Conservation (phyloP, 2,113 vertebrate species). For the Maccullochella peelii region DNA sequence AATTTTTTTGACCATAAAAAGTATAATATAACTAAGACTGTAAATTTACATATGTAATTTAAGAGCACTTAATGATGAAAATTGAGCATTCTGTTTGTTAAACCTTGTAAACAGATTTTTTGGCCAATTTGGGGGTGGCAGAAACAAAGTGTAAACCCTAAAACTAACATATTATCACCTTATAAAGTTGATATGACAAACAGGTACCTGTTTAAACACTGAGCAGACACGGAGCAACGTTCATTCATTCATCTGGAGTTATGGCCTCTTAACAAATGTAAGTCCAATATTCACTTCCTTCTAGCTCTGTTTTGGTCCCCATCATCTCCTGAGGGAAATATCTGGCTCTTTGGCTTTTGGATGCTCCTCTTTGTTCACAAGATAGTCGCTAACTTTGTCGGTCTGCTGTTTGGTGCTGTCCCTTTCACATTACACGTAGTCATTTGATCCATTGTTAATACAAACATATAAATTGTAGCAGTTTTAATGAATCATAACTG, state of each 20-base stretch:
- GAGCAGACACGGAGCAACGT: not conserved
- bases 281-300: not conserved
- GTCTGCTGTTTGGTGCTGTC: not conserved
- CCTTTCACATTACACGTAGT: not conserved
- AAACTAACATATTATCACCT: not conserved
- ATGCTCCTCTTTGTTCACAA: not conserved
- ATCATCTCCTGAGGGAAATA: not conserved
- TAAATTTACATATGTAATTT: not conserved
- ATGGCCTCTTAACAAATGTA: not conserved
- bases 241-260: not conserved
- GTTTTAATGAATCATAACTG: not conserved
- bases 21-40: not conserved
- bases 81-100: not conserved
- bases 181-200: not conserved
- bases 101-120: not conserved
- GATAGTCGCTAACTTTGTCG: not conserved
- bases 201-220: not conserved
- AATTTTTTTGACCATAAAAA: not conserved
- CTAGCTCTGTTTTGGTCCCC: not conserved
- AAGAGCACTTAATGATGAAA: not conserved
- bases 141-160: not conserved
- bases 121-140: not conserved
- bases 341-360: not conserved
- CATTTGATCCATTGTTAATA: not conserved
- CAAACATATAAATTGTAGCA: not conserved